Percentiles rank a stretch among this genome's conserved stretches.
phyloP scores from a whole-genome alignment of 2,113 vertebrate species.

The Chloropsis hardwickii region DNA sequence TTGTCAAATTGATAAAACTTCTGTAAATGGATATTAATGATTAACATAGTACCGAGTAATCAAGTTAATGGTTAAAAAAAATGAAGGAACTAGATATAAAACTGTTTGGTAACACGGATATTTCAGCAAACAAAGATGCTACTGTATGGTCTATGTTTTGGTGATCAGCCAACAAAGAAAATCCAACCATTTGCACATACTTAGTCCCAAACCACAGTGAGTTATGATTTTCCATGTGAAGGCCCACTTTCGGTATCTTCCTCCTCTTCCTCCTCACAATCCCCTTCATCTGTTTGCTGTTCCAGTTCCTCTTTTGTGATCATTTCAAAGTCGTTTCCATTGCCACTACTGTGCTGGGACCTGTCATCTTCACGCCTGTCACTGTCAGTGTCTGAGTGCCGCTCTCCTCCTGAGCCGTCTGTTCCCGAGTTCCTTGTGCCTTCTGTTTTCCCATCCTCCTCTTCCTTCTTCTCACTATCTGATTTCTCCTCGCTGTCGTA shows the following conservation, averaged over 20 bases:
- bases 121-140: conserved; percentile 72
- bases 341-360: conserved; percentile 97
- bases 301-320: conserved; percentile 99
- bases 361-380: conserved; percentile 93
- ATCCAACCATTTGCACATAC: conserved; percentile 76
- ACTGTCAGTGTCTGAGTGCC: conserved; percentile 94
- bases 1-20: conserved; percentile 69
- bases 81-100: conserved; percentile 69
- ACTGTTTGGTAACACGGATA: conserved; percentile 69
- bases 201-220: conserved; percentile 71
- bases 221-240: conserved; percentile 85
- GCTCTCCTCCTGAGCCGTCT: conserved; percentile 77
- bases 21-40: conserved; percentile 63
- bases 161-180: conserved; percentile 82
- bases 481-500: conserved; percentile 93
- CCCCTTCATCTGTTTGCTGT: conserved; percentile 91
- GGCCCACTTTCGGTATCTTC: conserved; percentile 73
- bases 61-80: conserved; percentile 70
- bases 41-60: conserved; percentile 70
- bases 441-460: conserved; percentile 82
- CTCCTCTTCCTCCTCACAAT: conserved; percentile 82
- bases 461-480: conserved; percentile 93
- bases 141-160: conserved; percentile 69
- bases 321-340: conserved; percentile 99
- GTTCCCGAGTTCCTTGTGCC: conserved; percentile 64